phyloP scores from a whole-genome alignment of 2,113 vertebrate species.

The Odobenus rosmarus region DNA sequence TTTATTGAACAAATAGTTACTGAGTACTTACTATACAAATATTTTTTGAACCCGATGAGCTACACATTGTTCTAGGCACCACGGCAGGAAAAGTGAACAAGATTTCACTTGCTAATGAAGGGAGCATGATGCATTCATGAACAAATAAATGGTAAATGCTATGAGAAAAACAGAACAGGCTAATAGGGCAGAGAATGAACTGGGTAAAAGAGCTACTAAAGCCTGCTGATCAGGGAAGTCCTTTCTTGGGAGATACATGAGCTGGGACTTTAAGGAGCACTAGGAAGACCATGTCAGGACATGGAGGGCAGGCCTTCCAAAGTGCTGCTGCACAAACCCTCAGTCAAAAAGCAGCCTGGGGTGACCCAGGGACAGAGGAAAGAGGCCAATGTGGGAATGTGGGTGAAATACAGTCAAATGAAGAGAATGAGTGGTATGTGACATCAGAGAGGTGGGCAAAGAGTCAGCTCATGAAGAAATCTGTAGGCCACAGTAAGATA shows the following conservation, averaged over 20 bases:
- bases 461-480: background rate
- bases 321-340: background rate
- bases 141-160: background rate
- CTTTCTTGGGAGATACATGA: background rate
- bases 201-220: background rate
- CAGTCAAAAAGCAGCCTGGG: background rate
- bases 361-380: background rate
- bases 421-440: background rate
- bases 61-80: background rate
- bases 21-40: background rate
- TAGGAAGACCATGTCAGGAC: background rate
- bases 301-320: background rate
- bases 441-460: background rate
- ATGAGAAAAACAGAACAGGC: background rate
- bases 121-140: background rate
- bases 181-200: background rate
- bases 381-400: background rate
- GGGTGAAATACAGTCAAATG: background rate
- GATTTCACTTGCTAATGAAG: background rate
- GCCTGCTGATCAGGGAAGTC: background rate
- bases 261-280: background rate
- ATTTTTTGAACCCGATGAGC: background rate
- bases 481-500: background rate
- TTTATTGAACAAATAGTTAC: constrained; percentile 6
- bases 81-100: background rate